Base-by-base conservation (phyloP, 35 echinoderm and acorn worm genomes). In the Stichopus chloronotus region DNA sequence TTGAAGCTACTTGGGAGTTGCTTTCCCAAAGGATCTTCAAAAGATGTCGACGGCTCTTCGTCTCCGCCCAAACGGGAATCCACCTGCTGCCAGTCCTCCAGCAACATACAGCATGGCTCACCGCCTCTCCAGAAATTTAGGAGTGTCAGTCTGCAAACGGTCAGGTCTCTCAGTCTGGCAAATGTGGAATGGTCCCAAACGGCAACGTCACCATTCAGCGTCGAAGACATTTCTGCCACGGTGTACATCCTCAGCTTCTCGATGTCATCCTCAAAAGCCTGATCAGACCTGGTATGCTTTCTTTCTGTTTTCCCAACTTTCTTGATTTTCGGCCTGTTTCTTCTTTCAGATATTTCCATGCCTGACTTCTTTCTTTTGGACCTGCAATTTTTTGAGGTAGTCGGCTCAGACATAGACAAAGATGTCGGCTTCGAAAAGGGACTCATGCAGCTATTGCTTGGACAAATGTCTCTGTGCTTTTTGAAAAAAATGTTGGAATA, bases 381-480 rank as follows among this genome's bases (percentile, higher is more conserved):
- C 30, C 30, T 43, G 30, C 30, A 43, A 1, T 43, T 43, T 43
- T 43, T 43, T 43, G 30, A 43, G 30, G 30, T 43, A 43, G 30
- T 43, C 13, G 7, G 55, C 11, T 9, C 7, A 24, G 21, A 1
- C 55, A 59, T n/a, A 24, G 21, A 1, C 55, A 59, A 5, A 19
- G 84, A 57, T 59, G 59, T 4, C 59, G 56, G 84, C 8, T 58
- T 56, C 17, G 84, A 59, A 63, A 53, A 87, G 20, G 53, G 5
- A 8, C 5, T 5, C 20, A 63, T 8, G 56, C 55, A 63, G 17
- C 55, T 87, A 21, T 93, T 22, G 24, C 81, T 72, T 56, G 19
- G 68, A 78, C 92, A 93, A 8, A n/a, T 93, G 19, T 8, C 14
- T 71, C 87, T 87, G 71, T 93, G 92, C 8, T 81, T 63, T 9